Percentiles rank a stretch among this genome's conserved stretches.
These are phyloP conservation scores for Ladona fulva DNA, from an alignment of 1,140 invertebrate species.

Conservation along the genomic window DNA sequence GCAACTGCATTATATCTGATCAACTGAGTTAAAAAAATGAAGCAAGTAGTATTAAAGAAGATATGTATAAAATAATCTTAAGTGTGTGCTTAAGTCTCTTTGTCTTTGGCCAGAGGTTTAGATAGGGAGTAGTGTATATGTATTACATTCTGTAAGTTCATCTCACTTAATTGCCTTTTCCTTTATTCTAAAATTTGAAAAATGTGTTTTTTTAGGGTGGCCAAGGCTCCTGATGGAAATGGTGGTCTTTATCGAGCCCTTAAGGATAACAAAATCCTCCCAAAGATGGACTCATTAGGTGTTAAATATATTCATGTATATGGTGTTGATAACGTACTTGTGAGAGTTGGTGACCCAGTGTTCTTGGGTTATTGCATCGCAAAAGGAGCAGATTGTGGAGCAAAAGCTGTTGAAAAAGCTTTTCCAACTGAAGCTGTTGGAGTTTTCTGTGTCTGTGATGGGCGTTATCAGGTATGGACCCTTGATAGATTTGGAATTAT, in stretches of 20 bases:
- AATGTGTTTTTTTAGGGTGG: constrained; percentile 74
- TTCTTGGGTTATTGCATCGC: constrained; percentile 92
- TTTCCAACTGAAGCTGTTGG: constrained; percentile 88
- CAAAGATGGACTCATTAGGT: constrained; percentile 71
- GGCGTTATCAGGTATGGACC: background rate
- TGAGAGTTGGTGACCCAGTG: constrained; percentile 94
- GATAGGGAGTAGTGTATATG: no score
- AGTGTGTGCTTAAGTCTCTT: no score
- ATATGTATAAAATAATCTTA: no score
- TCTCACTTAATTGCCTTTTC: no score
- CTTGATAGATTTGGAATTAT: no score
- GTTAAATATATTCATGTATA: constrained; percentile 90
- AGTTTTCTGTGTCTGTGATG: constrained; percentile 63
- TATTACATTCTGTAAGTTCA: no score
- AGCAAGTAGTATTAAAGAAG: no score
- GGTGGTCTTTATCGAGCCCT: constrained; percentile 93
- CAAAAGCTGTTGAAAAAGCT: constrained; percentile 92
- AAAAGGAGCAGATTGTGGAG: constrained; percentile 85
- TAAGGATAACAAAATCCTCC: constrained; percentile 60
- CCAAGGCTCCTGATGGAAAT: constrained; percentile 94
- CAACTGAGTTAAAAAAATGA: no score
- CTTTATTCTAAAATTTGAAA: no score
- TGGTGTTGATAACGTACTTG: constrained; percentile 97
- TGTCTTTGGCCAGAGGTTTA: no score
- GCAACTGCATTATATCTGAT: no score